A percentile compares a stretch with the other conserved stretches of the same genome.
phyloP scores from a whole-genome alignment of 2,113 vertebrate species.

The Peromyscus maniculatus region DNA sequence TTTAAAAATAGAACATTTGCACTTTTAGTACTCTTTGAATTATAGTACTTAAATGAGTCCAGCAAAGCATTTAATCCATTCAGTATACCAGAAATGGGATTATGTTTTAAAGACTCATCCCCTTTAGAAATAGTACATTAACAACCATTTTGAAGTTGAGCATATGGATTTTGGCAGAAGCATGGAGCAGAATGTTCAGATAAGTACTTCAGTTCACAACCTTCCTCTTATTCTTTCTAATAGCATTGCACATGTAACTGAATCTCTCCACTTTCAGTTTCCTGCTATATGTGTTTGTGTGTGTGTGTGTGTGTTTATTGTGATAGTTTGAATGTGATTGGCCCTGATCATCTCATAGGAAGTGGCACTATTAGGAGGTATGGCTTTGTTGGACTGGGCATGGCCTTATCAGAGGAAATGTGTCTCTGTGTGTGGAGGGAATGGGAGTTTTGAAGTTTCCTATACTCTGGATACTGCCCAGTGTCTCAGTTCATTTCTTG shows the following conservation, averaged over 20 bases:
- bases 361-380: neutral
- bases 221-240: neutral
- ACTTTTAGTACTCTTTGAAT: slow-evolving; percentile 62
- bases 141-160: slow-evolving; percentile 7
- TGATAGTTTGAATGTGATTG: neutral
- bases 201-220: neutral
- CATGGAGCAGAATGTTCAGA: neutral
- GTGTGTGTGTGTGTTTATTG: neutral
- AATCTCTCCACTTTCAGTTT: neutral
- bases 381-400: neutral
- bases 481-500: neutral
- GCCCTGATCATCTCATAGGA: neutral
- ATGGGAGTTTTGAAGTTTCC: neutral
- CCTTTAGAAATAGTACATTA: neutral
- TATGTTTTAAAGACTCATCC: slow-evolving; percentile 21
- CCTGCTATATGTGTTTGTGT: neutral
- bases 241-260: neutral
- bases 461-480: neutral
- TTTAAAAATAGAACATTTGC: slow-evolving; percentile 67
- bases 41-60: neutral
- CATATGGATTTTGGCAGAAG: slow-evolving; percentile 8
- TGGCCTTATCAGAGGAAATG: neutral
- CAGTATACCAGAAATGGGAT: neutral
- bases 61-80: slow-evolving; percentile 4
- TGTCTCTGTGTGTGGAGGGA: neutral